These are phyloP conservation scores for Zaprionus obscuricornis DNA, from an alignment of 2,888 invertebrate species.

Conservation along the genomic window DNA sequence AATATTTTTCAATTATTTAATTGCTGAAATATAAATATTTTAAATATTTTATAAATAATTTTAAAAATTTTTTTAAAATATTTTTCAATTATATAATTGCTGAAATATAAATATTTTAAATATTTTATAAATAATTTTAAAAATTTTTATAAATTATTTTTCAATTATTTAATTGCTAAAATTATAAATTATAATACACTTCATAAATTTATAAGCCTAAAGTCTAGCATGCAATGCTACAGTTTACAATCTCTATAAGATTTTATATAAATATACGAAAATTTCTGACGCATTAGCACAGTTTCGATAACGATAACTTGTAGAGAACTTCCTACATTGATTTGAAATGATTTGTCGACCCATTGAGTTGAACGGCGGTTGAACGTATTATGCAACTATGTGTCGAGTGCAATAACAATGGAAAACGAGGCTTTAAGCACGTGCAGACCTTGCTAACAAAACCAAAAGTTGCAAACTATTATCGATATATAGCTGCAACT, in stretches of 20 bases:
- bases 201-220: too few species aligned
- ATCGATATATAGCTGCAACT: constrained; percentile 30
- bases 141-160: too few species aligned
- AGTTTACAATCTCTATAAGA: too few species aligned
- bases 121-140: constrained; percentile 29
- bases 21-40: constrained; percentile 29
- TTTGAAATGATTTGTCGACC: constrained; percentile 63
- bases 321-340: constrained; percentile 46
- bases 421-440: constrained; percentile 48
- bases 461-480: constrained; percentile 8
- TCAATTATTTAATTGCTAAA: too few species aligned
- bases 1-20: too few species aligned
- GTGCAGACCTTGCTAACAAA: constrained; percentile 66
- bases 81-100: constrained; percentile 8
- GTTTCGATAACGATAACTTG: constrained; percentile 24
- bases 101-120: constrained; percentile 19
- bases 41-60: not conserved
- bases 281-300: constrained; percentile 8
- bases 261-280: too few species aligned
- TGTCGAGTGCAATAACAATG: constrained; percentile 49
- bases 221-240: too few species aligned
- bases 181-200: too few species aligned
- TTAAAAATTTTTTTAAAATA: constrained; percentile 21
- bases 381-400: constrained; percentile 62
- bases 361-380: constrained; percentile 53